These are phyloP conservation scores for Sinelater perroti DNA, from an alignment of 2,888 invertebrate species.

Conservation along the genomic window DNA sequence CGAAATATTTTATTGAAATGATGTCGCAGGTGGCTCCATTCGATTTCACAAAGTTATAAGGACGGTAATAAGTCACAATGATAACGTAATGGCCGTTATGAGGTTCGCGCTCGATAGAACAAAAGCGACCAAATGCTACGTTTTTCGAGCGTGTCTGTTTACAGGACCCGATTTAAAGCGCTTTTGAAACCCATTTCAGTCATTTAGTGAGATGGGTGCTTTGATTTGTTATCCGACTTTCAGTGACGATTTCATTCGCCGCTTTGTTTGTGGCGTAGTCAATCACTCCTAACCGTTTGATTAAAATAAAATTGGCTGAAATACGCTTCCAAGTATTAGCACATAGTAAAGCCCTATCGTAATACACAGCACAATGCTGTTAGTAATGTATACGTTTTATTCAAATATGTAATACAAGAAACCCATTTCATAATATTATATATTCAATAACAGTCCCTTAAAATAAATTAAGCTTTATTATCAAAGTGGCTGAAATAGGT, in stretches of 20 bases:
- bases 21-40: conserved; percentile 56
- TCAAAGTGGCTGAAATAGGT: too few species aligned
- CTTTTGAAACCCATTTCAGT: conserved; percentile 30
- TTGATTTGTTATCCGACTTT: conserved; percentile 30
- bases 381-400: too few species aligned
- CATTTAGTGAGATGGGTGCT: conserved; percentile 28
- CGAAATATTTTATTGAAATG: conserved; percentile 57
- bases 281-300: too few species aligned
- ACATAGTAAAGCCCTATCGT: too few species aligned
- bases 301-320: too few species aligned
- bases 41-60: conserved; percentile 50
- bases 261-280: too few species aligned
- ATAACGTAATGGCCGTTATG: conserved; percentile 55
- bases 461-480: too few species aligned
- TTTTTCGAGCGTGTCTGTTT: conserved; percentile 52
- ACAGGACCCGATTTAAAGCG: conserved; percentile 46
- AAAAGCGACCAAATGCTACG: conserved; percentile 47
- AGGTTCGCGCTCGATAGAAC: conserved; percentile 52
- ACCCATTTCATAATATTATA: too few species aligned
- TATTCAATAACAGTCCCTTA: too few species aligned
- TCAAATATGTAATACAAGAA: too few species aligned
- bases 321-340: too few species aligned
- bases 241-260: conserved; percentile 9
- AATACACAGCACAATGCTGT: too few species aligned
- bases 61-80: conserved; percentile 54